phyloP scores from a whole-genome alignment of 2,888 invertebrate genomes.

The Smittia aterrima region DNA sequence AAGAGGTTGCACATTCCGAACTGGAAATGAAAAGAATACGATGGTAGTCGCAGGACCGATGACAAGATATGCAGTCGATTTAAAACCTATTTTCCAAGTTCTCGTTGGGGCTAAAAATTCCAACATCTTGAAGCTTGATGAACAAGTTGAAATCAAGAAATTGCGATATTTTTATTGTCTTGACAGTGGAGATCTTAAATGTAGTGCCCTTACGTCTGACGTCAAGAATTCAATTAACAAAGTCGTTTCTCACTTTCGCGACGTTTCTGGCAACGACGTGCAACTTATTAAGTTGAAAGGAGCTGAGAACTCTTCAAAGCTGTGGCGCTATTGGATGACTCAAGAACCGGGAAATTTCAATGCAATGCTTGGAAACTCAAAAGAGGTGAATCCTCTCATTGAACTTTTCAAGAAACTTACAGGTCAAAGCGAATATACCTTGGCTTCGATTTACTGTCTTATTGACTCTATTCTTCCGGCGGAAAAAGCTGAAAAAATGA shows the following conservation, averaged over 20 bases:
- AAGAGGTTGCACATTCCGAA: slow-evolving; percentile 67
- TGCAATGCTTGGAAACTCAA: slow-evolving; percentile 63
- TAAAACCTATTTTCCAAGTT: slow-evolving; percentile 63
- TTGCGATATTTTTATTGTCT: slow-evolving; percentile 76
- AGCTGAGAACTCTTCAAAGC: slow-evolving; percentile 57
- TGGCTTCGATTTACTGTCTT: slow-evolving; percentile 67
- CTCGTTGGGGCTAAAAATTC: slow-evolving; percentile 56
- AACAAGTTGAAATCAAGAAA: slow-evolving; percentile 62
- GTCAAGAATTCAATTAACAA: slow-evolving; percentile 63
- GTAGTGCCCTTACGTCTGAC: slow-evolving; percentile 69
- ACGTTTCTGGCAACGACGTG: slow-evolving; percentile 48
- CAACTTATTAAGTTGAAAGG: slow-evolving; percentile 49
- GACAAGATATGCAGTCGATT: slow-evolving; percentile 73
- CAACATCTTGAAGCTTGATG: slow-evolving; percentile 59
- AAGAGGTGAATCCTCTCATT: slow-evolving; percentile 55
- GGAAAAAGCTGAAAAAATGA: slow-evolving; percentile 65
- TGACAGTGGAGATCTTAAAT: slow-evolving; percentile 68
- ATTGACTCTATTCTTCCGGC: slow-evolving; percentile 65
- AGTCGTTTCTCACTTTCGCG: slow-evolving; percentile 54
- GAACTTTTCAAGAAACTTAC: slow-evolving; percentile 63
- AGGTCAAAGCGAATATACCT: slow-evolving; percentile 63
- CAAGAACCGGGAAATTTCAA: slow-evolving; percentile 66
- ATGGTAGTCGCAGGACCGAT: slow-evolving; percentile 86
- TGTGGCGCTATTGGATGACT: slow-evolving; percentile 77
- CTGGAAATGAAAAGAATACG: slow-evolving; percentile 65